Base-by-base conservation (phyloP, 2,113 vertebrate genomes). In the Ciconia maguari region DNA sequence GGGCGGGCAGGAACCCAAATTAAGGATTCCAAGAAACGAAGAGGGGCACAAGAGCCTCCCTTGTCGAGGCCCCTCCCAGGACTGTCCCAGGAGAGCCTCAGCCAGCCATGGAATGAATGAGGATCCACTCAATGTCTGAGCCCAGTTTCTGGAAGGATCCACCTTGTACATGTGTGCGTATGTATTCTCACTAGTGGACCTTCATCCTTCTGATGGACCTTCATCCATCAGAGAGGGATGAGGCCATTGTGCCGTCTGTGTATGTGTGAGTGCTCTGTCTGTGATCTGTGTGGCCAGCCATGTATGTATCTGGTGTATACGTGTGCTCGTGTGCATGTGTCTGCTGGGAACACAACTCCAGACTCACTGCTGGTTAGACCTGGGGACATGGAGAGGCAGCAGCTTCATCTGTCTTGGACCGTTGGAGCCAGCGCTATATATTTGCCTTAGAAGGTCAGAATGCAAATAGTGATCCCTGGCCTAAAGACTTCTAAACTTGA, bases 111-210 rank as follows among this genome's bases (percentile, higher is more conserved):
- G 19, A n/a, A 11, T 25, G 41, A 70, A 42, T 42, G 51, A 38
- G 38, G 38, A 38, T 38, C 38, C 38, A 16, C 10, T 34, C 6
- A 0, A 0, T 36, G 29, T 38, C 29, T 34, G 36, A 91, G 46
- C 11, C 34, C 34, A 26, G 24, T 4, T 71, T 18, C 36, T 83
- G 21, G 20, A 62, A 66, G 34, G 65, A 70, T 74, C 20, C 46
- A 10, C 36, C 20, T 27, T 44, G 29, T 57, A 22, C 9, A 1
- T 1, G 0, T 54, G 16, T 38, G 46, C 7, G 0, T 18, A 3
- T n/a, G 8, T 52, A 5, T 66, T 82, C 30, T 66, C 46, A 25
- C 22, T 41, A 2, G 9, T 2, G 8, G 49, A 34, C 9, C 52
- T 60, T 42, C 2, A 0, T 55, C 64, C 30, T 38, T 38, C 38